Conservation (phyloP, 2,797 vertebrate species). For the Toxotes lorentzi region DNA sequence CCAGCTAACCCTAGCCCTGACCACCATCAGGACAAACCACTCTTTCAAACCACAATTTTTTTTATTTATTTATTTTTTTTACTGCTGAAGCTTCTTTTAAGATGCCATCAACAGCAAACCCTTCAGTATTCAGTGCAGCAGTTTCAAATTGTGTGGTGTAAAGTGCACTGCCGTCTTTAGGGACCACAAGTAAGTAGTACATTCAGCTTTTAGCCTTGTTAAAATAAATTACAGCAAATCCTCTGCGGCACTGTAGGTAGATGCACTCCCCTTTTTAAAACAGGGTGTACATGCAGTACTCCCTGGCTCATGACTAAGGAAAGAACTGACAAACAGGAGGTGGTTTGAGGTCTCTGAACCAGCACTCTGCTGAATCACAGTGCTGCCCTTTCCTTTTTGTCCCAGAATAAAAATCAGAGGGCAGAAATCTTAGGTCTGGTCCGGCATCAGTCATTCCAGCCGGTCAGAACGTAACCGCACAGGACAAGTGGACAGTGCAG, state of each 20-base stretch:
- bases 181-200: conserved; percentile 11
- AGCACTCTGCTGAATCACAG: conserved; percentile 71
- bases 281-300: conserved; percentile 23
- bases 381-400: conserved; percentile 20
- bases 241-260: conserved; percentile 1
- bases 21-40: not conserved
- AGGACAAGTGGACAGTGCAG: conserved; percentile 14
- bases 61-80: not conserved
- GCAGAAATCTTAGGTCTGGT: not conserved
- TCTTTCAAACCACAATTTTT: too few species aligned
- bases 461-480: conserved; percentile 1
- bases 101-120: not conserved
- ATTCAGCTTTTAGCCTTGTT: not conserved
- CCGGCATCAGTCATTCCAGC: conserved; percentile 16
- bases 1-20: not conserved
- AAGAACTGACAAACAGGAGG: conserved; percentile 73
- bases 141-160: not conserved
- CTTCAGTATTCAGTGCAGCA: not conserved
- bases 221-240: conserved; percentile 28
- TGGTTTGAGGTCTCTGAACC: conserved; percentile 73
- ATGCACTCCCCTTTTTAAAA: conserved; percentile 9
- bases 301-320: conserved; percentile 51
- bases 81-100: not conserved
- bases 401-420: conserved; percentile 30
- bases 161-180: not conserved